Base-by-base conservation (phyloP, 2,888 invertebrate species). In the Dasysyrphus albostriatus region DNA sequence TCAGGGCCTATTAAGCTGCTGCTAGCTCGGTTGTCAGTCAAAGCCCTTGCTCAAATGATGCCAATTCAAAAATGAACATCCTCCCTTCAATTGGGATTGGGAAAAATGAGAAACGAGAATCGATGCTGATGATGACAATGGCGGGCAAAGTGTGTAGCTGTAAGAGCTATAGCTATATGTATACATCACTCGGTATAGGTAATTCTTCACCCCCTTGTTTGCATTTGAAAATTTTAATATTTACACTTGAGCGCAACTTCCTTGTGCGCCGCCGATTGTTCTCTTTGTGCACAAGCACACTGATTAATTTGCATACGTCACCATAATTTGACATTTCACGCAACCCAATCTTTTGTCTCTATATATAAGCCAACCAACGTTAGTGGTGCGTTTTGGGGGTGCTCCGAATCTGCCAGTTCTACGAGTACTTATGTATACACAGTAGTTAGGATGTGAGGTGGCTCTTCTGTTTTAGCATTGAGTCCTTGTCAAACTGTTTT, bases 261-360 rank as follows among this genome's bases (percentile, higher is more conserved):
- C 83, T 83, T 88, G 84, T 72, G 83, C 58, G 65, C 83, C 37
- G 79, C 47, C 67, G 76, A 88, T 83, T 83, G 83, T 88, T 83
- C 76, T 79, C 76, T 76, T 83, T 88, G 83, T 88, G 83, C 79
- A 88, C 76, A 83, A 70, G 87, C 42, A 80, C 79, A 76, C 88
- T 85, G 85, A 85, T 88, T 88, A 85, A 88, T 88, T 88, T 88
- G 88, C 88, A 88, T 88, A 88, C 88, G 88, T 88, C 88, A 88
- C 88, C 88, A 88, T 88, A 88, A 85, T 88, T 88, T 88, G 88
- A 88, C 85, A 82, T 88, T 83, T 85, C 82, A 78, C 80, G 83
- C 77, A 88, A 75, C 72, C 78, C 81, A 65, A 74, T 81, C 72
- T 83, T 72, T 79, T 79, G 75, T 76, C 75, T 87, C 49, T 65